Evolutionary conservation across 2,888 invertebrate genomes (phyloP), one percentile per base, ranked within the genome.

Genomic region (Cotesia congregata): DNA sequence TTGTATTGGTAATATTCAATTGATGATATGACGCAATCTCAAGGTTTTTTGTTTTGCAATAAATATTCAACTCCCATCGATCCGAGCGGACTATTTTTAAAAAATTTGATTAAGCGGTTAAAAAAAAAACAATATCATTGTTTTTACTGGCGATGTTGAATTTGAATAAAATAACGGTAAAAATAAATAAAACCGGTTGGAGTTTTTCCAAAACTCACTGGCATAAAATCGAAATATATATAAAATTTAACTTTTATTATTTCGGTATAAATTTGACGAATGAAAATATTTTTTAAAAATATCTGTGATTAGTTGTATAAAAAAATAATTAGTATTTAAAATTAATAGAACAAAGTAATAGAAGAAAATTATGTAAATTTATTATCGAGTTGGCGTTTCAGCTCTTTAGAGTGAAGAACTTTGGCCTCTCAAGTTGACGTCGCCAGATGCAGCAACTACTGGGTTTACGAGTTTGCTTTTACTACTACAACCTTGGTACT

Each of bases 341-440:
- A 17, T 38, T 72, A 72, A 72, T 60, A 61, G 71, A 60, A 39
- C 71, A 61, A 40, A 72, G 62, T 15, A 72, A 72, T 72, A 61
- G 39, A 39, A 72, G 17, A 60, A 50, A 59, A 73, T 65, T 73
- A 73, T 73, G 73, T 73, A 73, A 73, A 73, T 73, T 41, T 65
- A 65, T 67, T 73, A 59, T 73, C 50, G 65, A 65, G 73, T 67
- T 12, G 41, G 9, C 67, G 67, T 73, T 30, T 30, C 59, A 59
- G 59, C 38, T 59, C 50, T 65, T 59, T 59, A 50, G 60, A 67
- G 67, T 17, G 71, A 62, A 59, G 30, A 73, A 73, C 39, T n/a
- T 41, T 59, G 65, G 67, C 40, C 77, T 65, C 77, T 38, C 68
- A 64, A 73, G 59, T 74, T 72, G 68, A 74, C 69, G 70, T 77